Base-by-base conservation (phyloP, 64 coral and sea anemone species). In the Stichodactyla helianthus region DNA sequence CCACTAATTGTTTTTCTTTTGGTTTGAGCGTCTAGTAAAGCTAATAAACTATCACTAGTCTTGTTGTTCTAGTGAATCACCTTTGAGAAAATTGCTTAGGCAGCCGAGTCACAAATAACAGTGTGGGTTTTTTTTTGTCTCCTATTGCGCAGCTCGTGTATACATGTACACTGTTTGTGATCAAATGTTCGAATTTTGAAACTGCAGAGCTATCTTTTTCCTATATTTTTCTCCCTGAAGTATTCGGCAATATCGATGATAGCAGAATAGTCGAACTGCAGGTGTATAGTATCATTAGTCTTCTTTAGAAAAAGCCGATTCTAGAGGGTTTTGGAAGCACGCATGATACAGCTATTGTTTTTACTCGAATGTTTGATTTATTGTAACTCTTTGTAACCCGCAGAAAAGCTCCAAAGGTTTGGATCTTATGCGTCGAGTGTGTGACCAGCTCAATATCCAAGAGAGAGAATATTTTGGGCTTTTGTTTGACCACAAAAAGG, bases 331-430 rank as follows among this genome's bases (percentile, higher is more conserved):
- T 52, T 20, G 25, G 65, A 74, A 27, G 7, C 22, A 10, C 27
- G 27, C 13, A 9, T 31, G 68, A 28, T 74, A 9, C 26, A n/a
- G 8, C 6, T 17, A 10, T 53, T 82, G 79, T 54, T 19, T 51
- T 19, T 26, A 55, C 16, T n/a, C 53, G 11, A 89, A 74, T 74
- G 68, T 31, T 74, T 74, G 27, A 27, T 74, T 74, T n/a, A 74
- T 31, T 74, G 1, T 31, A 10, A 23, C 10, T 74, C 25, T 4
- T n/a, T 25, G 13, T 74, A 54, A 65, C 19, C 35, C 53, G 8
- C 78, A 92, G 90, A 92, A 92, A 92, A 92, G 35, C 64, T 84
- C 90, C 59, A 92, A 92, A 83, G 90, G 90, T 50, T 28, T 92
- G n/a, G 90, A 92, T 52, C 60, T 92, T 10, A 92, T 92, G 85